A percentile compares a stretch with the other conserved stretches of the same genome.
These are phyloP conservation scores for Dicyrtoma fusca DNA, from an alignment of 2,888 invertebrate genomes.

Conservation along the genomic window DNA sequence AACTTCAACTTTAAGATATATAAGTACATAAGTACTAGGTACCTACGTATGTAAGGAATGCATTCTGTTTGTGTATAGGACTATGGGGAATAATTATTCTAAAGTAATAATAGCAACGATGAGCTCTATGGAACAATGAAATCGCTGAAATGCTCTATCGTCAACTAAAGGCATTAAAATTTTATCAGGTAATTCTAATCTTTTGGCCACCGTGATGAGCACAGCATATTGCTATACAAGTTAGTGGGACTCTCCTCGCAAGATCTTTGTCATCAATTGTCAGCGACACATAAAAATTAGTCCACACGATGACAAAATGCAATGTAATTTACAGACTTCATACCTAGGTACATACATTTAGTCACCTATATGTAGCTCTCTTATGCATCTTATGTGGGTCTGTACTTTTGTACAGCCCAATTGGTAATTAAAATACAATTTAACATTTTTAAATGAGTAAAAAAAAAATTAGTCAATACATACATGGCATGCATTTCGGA, in stretches of 20 bases:
- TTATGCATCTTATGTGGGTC: no score
- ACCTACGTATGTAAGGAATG: no score
- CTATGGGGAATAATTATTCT: no score
- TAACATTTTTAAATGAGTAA: neutral
- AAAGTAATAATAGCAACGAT: neutral
- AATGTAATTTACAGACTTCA: no score
- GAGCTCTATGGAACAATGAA: constrained; percentile 20
- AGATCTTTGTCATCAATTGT: no score
- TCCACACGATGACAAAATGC: no score
- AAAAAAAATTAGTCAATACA: neutral
- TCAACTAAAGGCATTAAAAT: constrained; percentile 17
- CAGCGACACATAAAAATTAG: no score
- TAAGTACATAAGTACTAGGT: neutral
- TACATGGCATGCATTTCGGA: neutral
- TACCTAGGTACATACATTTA: no score
- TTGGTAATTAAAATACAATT: neutral
- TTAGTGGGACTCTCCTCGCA: no score
- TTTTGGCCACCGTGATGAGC: constrained; percentile 17
- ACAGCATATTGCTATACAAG: no score
- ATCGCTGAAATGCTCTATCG: constrained; percentile 37
- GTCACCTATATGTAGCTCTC: no score
- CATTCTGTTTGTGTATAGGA: neutral
- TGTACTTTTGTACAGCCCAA: no score
- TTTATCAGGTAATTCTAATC: constrained; percentile 29
- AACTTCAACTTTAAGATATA: neutral